Evolutionary conservation across 2,113 vertebrate species (phyloP).

Genomic region (Hypanus sabinus): DNA sequence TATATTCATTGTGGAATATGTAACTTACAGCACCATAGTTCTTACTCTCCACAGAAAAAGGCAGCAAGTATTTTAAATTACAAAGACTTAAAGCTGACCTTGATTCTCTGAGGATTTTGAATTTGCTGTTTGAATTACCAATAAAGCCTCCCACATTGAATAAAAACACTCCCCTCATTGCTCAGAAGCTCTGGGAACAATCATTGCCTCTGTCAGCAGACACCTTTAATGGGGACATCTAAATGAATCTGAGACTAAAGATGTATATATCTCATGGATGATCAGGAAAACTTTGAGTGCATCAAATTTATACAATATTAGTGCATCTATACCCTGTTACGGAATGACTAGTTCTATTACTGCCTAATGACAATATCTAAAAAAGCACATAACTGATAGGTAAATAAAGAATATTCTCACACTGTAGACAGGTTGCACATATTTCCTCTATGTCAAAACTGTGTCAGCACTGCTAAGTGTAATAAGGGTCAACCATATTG

Average conservation of each 20-base stretch:
- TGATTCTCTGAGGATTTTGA: background rate
- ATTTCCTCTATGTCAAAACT: background rate
- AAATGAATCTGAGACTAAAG: background rate
- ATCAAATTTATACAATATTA: background rate
- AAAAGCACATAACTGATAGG: background rate
- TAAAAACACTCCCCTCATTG: background rate
- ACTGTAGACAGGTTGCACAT: background rate
- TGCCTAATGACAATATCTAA: background rate
- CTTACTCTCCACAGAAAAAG: background rate
- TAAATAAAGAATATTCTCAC: background rate
- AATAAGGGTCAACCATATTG: background rate
- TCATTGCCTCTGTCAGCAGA: background rate
- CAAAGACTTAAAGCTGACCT: background rate
- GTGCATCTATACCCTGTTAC: background rate
- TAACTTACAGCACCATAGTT: background rate
- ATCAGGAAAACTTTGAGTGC: background rate
- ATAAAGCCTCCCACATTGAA: background rate
- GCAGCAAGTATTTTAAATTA: background rate
- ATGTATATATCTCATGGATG: background rate
- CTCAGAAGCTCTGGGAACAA: too few species aligned
- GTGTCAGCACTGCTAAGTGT: background rate
- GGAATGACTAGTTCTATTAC: background rate
- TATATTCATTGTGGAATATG: background rate
- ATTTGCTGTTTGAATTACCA: background rate
- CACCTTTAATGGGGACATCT: background rate